Base-by-base conservation (phyloP, 2,888 invertebrate species). In the Theretra japonica region DNA sequence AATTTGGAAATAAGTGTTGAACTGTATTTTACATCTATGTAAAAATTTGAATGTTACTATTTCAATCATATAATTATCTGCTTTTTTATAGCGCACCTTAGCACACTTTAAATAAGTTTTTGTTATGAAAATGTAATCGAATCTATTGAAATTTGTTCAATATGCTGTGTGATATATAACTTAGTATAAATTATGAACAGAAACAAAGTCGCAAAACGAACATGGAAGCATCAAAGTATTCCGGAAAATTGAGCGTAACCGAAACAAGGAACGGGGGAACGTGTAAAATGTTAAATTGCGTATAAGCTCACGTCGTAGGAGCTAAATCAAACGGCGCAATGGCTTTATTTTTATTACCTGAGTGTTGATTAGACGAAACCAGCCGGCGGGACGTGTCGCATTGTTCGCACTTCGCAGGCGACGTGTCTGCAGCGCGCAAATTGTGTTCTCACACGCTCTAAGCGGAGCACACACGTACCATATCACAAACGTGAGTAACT, bases 401-500 rank as follows among this genome's bases (percentile, higher is more conserved):
- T 78, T 76, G 76, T 76, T 71, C 69, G 59, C 28, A n/a, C 25
- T 21, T 68, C 76, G 68, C 68, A 57, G 62, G 73, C 74, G 75
- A 73, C 76, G 71, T 69, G 70, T 69, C 69, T 79, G 78, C 80
- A 80, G 75, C 80, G 79, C 77, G 74, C 76, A 82, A 79, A 82
- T 80, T 82, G 80, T 80, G 77, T 80, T 79, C 73, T 75, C 72
- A 62, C 50, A 73, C 70, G 73, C 73, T 70, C 72, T 76, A 77
- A 76, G 76, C 75, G 74, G 75, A 72, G 72, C 69, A 73, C 73
- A 73, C 74, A 58, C 71, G 70, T 50, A 58, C 73, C 60, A 33
- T 72, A 69, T 73, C 62, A 62, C 70, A 65, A 71, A 71, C 70
- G 56, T 65, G 70, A 71, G 60, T 30, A 33, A 41, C 17, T 11